These are phyloP conservation scores for Andrena flavipes DNA, from an alignment of 2,888 invertebrate species.

Conservation along the genomic window DNA sequence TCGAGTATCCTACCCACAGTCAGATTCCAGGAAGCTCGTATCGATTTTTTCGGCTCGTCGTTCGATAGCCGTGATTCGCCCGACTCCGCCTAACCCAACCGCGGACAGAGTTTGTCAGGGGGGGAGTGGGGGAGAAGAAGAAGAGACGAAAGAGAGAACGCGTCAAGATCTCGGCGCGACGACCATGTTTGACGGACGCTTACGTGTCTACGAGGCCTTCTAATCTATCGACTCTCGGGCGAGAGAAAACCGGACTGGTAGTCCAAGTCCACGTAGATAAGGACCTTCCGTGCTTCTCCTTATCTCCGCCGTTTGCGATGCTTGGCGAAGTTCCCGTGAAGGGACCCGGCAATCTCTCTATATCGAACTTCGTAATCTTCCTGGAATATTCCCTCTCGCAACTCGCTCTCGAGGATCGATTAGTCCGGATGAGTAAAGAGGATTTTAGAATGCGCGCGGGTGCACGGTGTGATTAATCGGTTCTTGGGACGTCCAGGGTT, in stretches of 20 bases:
- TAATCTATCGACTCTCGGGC: slow-evolving; percentile 61
- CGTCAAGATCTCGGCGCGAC: slow-evolving; percentile 27
- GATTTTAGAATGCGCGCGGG: no score
- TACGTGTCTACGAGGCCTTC: slow-evolving; percentile 61
- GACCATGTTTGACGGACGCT: slow-evolving; percentile 26
- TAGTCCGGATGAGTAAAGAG: no score
- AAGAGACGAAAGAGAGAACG: background rate
- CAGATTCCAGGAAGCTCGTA: slow-evolving; percentile 60
- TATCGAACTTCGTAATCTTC: slow-evolving; percentile 1
- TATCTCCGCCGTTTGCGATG: slow-evolving; percentile 37
- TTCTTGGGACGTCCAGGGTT: background rate
- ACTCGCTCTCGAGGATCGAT: no score
- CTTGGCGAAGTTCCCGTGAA: slow-evolving; percentile 14
- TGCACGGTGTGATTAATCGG: no score
- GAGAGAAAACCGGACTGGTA: slow-evolving; percentile 45
- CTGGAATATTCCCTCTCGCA: background rate
- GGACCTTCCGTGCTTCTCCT: slow-evolving; percentile 56
- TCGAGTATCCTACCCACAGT: slow-evolving; percentile 35
- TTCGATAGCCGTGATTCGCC: slow-evolving; percentile 33
- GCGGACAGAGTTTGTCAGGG: background rate
- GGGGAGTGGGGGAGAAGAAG: no score
- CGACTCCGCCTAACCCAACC: background rate
- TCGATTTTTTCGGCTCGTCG: slow-evolving; percentile 38
- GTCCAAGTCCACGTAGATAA: slow-evolving; percentile 71
- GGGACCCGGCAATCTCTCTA: slow-evolving; percentile 19